Base-by-base conservation (phyloP, 2,888 invertebrate species). In the Apodemia mormo region DNA sequence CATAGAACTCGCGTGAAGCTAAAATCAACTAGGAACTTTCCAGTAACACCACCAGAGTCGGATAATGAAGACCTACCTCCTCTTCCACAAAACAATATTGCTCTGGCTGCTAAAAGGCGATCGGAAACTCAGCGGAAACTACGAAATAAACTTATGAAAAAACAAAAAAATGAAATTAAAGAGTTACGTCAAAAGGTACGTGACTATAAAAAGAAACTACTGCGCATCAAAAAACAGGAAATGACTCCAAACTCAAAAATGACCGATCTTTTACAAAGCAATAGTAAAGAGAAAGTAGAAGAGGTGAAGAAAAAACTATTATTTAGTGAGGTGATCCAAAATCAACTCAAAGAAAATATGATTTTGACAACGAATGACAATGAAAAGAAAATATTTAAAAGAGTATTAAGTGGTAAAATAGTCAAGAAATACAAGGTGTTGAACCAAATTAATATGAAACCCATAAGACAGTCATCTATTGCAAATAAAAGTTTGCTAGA, bases 311-410 rank as follows among this genome's bases (percentile, higher is more conserved):
- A 71, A 65, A 74, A 74, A 68, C 67, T 72, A 72, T 37, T 37
- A 37, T 72, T 71, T 71, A 73, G 72, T 73, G 72, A 74, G 64
- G 74, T 70, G 70, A 68, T 71, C 68, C 68, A 71, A 74, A 74
- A 69, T 69, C 71, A 74, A 74, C 69, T 74, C 65, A 72, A 72
- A 70, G 74, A 74, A 74, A 37, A 37, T 37, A 74, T 52, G 14
- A 52, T 12, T 52, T 52, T 52, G 52, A 52, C 52, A 52, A 52
- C 52, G 52, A 52, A n/a, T 52, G 52, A 52, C 14, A 52, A 52
- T 52, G 52, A 52, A 52, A 52, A 52, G 52, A 52, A 72, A 68
- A 52, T 52, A 52, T 52, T 52, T 14, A 52, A 14, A 52, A 52
- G 7, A 52, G 52, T 52, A 52, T 52, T 52, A n/a, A 52, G 52